A percentile compares a stretch with the other conserved stretches of the same genome.
These are phyloP conservation scores for Raja brachyura DNA, from an alignment of 2,113 vertebrate species.

Conservation along the genomic window DNA sequence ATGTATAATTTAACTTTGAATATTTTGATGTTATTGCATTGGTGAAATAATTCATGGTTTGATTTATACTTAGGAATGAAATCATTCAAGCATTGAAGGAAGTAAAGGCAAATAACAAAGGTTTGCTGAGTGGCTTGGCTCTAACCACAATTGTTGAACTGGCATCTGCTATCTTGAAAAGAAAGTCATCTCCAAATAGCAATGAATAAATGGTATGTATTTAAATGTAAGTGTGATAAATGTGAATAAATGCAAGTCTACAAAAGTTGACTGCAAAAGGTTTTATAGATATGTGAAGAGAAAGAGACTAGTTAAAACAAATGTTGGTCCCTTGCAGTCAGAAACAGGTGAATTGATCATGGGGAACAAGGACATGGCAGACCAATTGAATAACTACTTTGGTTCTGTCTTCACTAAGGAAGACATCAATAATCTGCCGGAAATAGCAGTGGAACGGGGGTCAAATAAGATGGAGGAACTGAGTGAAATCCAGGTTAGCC, in stretches of 20 bases:
- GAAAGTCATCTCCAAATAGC: not conserved
- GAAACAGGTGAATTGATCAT: no score
- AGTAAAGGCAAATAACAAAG: constrained; percentile 50
- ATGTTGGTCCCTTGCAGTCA: no score
- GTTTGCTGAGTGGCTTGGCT: constrained; percentile 53
- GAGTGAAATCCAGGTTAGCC: no score
- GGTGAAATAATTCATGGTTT: not conserved
- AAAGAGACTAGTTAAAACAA: no score
- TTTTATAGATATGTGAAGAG: no score
- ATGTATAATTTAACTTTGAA: not conserved
- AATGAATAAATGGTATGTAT: constrained; percentile 23
- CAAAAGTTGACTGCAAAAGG: no score
- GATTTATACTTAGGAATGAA: constrained; percentile 42
- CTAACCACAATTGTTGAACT: constrained; percentile 52
- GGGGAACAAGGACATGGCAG: no score
- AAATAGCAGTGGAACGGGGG: no score
- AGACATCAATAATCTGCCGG: no score
- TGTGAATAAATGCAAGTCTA: not conserved
- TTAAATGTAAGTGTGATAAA: not conserved
- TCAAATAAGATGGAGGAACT: no score
- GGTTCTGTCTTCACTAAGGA: no score
- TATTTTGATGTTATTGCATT: not conserved
- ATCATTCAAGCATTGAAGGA: constrained; percentile 54
- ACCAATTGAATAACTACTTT: no score
- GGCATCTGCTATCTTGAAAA: constrained; percentile 51